Evolutionary conservation across 2,113 vertebrate genomes (phyloP).

Genomic region (Rhabdornis inornatus): DNA sequence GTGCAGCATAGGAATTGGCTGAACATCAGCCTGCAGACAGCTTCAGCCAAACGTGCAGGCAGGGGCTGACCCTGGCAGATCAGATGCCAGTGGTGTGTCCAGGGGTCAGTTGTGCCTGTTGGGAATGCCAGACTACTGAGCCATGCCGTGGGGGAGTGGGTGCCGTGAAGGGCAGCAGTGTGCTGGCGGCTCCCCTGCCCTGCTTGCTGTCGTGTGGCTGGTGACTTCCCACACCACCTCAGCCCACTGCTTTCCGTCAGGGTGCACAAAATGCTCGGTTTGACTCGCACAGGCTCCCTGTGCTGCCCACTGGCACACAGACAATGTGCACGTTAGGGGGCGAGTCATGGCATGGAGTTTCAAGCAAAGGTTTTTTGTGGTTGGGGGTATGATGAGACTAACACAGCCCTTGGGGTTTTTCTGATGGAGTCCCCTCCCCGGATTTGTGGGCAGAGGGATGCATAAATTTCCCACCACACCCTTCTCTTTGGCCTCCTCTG

Average conservation of each 20-base stretch:
- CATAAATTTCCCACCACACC: accelerated
- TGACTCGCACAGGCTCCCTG: accelerated
- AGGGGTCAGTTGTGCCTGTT: neutral
- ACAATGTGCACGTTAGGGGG: accelerated
- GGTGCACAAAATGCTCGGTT: neutral
- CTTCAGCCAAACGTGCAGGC: neutral
- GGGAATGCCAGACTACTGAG: neutral
- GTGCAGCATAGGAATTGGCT: accelerated
- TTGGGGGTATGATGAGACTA: neutral
- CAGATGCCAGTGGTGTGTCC: neutral
- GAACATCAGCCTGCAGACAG: neutral
- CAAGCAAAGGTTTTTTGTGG: neutral
- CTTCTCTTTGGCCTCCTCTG: accelerated
- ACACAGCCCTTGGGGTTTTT: neutral
- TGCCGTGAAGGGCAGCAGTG: neutral
- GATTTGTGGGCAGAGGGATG: neutral
- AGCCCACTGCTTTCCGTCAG: neutral
- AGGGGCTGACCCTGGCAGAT: neutral
- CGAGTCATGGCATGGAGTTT: neutral
- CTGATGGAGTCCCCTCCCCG: neutral
- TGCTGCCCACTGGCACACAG: neutral
- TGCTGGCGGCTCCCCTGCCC: too few relatives aligned
- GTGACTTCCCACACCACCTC: neutral
- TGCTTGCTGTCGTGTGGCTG: neutral
- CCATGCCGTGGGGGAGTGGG: neutral